These are phyloP conservation scores for Thamnophis elegans DNA, from an alignment of 2,797 vertebrate species.

Conservation along the genomic window DNA sequence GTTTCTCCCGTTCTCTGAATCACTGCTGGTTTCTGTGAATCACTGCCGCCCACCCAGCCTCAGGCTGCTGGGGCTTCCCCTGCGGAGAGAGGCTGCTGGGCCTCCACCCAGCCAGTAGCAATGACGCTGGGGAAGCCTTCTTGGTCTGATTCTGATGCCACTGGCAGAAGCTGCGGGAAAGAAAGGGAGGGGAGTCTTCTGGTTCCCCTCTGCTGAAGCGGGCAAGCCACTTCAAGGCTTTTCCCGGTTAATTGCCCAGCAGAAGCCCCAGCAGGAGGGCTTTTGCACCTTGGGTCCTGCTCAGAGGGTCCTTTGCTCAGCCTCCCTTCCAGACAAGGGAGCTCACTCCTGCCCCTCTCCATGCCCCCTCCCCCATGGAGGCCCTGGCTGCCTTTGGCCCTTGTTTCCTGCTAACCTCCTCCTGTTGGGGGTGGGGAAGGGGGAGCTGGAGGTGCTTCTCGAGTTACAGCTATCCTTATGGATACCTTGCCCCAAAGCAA, in stretches of 20 bases:
- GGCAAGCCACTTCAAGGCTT: not conserved
- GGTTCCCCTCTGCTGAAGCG: not conserved
- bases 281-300: not conserved
- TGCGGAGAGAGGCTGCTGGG: not conserved
- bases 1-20: not conserved
- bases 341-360: not conserved
- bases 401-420: not conserved
- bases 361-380: not conserved
- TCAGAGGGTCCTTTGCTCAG: not conserved
- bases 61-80: not conserved
- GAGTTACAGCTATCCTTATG: not conserved
- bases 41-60: not conserved
- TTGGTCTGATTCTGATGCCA: not conserved
- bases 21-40: not conserved
- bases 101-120: not conserved
- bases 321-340: too few species aligned
- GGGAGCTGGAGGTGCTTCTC: not conserved
- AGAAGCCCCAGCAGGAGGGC: not conserved
- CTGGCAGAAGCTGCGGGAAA: not conserved
- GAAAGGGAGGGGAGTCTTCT: not conserved
- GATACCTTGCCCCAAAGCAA: not conserved
- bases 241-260: not conserved
- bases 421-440: not conserved
- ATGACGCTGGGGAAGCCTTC: not conserved
- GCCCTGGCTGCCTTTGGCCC: not conserved